phyloP scores from a whole-genome alignment of 2,888 invertebrate species.

The Gastrophysa polygoni region DNA sequence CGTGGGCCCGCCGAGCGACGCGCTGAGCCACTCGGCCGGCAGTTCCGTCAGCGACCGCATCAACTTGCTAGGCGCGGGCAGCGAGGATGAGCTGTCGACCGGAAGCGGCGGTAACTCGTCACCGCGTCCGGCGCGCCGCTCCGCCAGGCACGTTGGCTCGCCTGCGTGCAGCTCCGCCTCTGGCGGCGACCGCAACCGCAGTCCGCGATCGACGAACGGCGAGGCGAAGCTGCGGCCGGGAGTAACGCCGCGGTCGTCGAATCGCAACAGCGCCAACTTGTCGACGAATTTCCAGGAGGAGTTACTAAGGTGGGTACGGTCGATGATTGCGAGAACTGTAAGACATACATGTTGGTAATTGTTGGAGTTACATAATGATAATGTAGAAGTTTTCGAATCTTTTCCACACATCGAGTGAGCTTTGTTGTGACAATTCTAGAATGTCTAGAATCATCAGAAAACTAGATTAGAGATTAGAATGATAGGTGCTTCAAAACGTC shows the following conservation, averaged over 20 bases:
- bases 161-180: conserved; percentile 49
- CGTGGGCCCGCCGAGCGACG: conserved; percentile 54
- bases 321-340: too few species aligned
- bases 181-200: conserved; percentile 63
- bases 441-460: too few species aligned
- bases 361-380: too few species aligned
- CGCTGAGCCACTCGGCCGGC: conserved; percentile 62
- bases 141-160: conserved; percentile 56
- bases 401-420: too few species aligned
- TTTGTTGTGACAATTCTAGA: too few species aligned
- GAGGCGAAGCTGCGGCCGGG: conserved; percentile 65
- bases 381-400: too few species aligned
- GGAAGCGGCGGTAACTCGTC: conserved; percentile 58
- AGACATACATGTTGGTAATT: too few species aligned
- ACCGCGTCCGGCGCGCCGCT: conserved; percentile 52
- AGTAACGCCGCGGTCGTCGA: conserved; percentile 59
- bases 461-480: too few species aligned
- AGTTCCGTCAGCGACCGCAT: conserved; percentile 61
- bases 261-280: conserved; percentile 67
- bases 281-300: conserved; percentile 80
- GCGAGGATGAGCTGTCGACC: conserved; percentile 66
- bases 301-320: conserved; percentile 73
- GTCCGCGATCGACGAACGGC: conserved; percentile 65
- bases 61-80: conserved; percentile 56
- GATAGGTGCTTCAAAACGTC: too few species aligned